Percentiles rank a stretch among this genome's conserved stretches.
These are phyloP conservation scores for Lycaena phlaeas DNA, from an alignment of 2,888 invertebrate species.

Conservation along the genomic window DNA sequence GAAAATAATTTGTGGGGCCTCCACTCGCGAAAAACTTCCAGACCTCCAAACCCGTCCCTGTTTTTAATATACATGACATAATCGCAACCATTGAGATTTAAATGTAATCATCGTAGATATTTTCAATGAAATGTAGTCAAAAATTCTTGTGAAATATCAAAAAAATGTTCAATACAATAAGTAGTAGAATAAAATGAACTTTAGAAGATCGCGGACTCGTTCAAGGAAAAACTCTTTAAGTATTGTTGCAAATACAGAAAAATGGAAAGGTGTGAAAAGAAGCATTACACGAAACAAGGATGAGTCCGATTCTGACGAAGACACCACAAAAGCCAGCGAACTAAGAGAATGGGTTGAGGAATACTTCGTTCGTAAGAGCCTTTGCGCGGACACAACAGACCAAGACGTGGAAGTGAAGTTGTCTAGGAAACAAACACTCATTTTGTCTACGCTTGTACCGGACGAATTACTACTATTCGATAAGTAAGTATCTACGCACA, in stretches of 20 bases:
- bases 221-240: conserved; percentile 40
- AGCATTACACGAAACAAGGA: conserved; percentile 22
- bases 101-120: background rate
- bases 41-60: no score
- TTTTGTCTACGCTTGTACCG: conserved; percentile 69
- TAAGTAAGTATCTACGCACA: conserved; percentile 40
- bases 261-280: conserved; percentile 45
- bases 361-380: conserved; percentile 41
- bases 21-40: no score
- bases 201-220: conserved; percentile 38
- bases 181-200: conserved; percentile 37
- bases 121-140: conserved; percentile 4
- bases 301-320: conserved; percentile 41
- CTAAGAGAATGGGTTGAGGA: conserved; percentile 51
- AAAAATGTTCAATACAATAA: conserved; percentile 16
- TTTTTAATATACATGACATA: no score
- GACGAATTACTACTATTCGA: conserved; percentile 66
- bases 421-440: conserved; percentile 58
- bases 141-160: conserved; percentile 25
- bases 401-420: conserved; percentile 60
- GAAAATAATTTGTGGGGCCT: no score
- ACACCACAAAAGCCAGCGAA: conserved; percentile 35
- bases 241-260: conserved; percentile 36
- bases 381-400: conserved; percentile 35
- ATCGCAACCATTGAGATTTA: background rate